Evolutionary conservation across 2,888 invertebrate genomes (phyloP).

Genomic region (Campopleginae sp.): DNA sequence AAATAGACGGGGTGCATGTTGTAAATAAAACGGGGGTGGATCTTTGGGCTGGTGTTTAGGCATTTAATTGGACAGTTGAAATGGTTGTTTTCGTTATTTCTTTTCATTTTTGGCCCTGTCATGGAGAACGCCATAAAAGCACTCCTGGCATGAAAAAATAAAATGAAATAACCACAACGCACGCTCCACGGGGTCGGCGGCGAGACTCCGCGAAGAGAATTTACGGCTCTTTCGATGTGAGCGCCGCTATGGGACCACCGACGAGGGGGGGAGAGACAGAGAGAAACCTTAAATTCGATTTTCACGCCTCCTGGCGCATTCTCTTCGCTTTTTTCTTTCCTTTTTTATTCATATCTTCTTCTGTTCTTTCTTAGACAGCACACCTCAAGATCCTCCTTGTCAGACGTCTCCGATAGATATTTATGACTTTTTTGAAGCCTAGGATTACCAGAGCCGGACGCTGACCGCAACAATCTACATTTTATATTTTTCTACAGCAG

Average conservation of each 20-base stretch:
- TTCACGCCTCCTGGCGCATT: conserved; percentile 39
- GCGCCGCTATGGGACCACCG: conserved; percentile 65
- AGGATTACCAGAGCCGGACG: conserved; percentile 56
- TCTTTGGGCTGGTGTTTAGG: conserved; percentile 62
- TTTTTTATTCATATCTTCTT: conserved; percentile 36
- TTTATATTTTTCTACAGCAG: neutral
- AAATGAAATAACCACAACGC: conserved; percentile 30
- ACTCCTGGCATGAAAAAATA: conserved; percentile 37
- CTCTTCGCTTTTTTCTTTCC: conserved; percentile 8
- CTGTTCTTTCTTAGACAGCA: conserved; percentile 42
- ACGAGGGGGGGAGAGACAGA: conserved; percentile 41
- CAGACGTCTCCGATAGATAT: conserved; percentile 63
- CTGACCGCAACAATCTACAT: conserved; percentile 34
- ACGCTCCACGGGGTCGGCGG: conserved; percentile 64
- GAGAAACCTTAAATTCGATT: conserved; percentile 54
- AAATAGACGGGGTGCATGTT: conserved; percentile 39
- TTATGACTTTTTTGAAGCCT: conserved; percentile 66
- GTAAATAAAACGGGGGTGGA: conserved; percentile 64
- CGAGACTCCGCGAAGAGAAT: conserved; percentile 65
- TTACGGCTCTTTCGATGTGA: conserved; percentile 69
- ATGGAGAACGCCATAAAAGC: conserved; percentile 28
- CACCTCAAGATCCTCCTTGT: conserved; percentile 54
- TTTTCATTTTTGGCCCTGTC: conserved; percentile 36
- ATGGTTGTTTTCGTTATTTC: conserved; percentile 60
- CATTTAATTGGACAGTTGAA: conserved; percentile 71